Conservation (phyloP, 2,888 invertebrate species). For the Aelia acuminata region DNA sequence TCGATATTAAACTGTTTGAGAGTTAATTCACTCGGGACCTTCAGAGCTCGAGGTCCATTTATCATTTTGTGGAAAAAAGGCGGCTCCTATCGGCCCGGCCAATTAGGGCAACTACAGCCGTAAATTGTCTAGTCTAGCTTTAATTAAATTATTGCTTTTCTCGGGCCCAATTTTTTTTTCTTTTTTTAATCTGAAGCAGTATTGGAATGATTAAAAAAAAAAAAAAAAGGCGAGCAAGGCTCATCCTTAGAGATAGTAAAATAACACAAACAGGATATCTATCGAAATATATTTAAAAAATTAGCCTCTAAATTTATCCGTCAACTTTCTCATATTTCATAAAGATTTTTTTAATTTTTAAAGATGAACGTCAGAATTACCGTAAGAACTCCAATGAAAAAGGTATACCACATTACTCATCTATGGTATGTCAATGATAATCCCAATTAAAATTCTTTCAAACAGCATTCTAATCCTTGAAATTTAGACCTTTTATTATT, state of each 20-base stretch:
- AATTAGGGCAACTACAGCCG: conserved; percentile 20
- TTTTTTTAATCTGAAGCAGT: not conserved
- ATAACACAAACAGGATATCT: no score
- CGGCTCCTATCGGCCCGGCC: not conserved
- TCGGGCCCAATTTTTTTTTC: not conserved
- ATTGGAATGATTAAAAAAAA: not conserved
- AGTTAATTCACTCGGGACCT: not conserved
- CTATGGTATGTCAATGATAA: no score
- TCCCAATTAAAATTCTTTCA: no score
- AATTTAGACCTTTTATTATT: no score
- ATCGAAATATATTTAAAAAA: no score
- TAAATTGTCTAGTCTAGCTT: not conserved
- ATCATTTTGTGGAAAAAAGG: conserved; percentile 7
- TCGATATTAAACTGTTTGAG: not conserved
- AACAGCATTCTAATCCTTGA: no score
- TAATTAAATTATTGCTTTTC: conserved; percentile 8
- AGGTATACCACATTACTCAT: no score
- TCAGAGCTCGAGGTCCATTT: not conserved
- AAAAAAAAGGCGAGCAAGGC: not conserved
- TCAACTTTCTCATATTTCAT: no score
- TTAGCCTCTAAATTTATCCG: no score
- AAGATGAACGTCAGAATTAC: no score
- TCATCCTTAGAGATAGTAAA: not conserved
- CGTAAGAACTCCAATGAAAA: no score
- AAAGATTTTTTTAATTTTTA: no score